phyloP scores from a whole-genome alignment of 2,888 invertebrate species.

The Coecobrya sp. region DNA sequence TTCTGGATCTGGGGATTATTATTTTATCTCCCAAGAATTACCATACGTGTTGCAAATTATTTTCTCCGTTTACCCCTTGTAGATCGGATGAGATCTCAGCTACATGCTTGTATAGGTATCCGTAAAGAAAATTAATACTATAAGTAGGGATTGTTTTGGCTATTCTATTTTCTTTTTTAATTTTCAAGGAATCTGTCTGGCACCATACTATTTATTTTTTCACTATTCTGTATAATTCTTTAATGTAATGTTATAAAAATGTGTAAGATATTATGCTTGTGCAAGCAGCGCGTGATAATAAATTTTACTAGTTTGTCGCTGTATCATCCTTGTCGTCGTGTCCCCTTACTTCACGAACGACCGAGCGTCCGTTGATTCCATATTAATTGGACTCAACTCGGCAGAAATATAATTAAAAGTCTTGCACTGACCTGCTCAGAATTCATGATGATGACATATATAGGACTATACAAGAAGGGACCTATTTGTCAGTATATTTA shows the following conservation, averaged over 20 bases:
- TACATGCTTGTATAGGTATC: no score
- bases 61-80: background rate
- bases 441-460: slow-evolving; percentile 35
- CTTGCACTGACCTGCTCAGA: slow-evolving; percentile 42
- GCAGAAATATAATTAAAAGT: slow-evolving; percentile 74
- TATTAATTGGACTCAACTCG: slow-evolving; percentile 58
- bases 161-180: no score
- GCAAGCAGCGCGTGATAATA: background rate
- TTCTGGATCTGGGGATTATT: background rate
- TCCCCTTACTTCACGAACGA: background rate
- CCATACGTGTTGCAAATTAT: slow-evolving; percentile 18
- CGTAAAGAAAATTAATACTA: no score
- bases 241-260: background rate
- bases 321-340: background rate
- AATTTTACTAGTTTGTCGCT: background rate
- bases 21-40: slow-evolving; percentile 18
- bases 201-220: no score
- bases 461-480: no score
- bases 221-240: no score
- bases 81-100: no score
- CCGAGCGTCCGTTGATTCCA: slow-evolving; percentile 22
- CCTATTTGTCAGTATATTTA: no score
- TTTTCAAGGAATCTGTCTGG: no score
- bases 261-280: background rate
- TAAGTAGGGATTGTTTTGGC: no score